These are phyloP conservation scores for Phymastichus coffea DNA, from an alignment of 1,140 invertebrate species.

Conservation along the genomic window DNA sequence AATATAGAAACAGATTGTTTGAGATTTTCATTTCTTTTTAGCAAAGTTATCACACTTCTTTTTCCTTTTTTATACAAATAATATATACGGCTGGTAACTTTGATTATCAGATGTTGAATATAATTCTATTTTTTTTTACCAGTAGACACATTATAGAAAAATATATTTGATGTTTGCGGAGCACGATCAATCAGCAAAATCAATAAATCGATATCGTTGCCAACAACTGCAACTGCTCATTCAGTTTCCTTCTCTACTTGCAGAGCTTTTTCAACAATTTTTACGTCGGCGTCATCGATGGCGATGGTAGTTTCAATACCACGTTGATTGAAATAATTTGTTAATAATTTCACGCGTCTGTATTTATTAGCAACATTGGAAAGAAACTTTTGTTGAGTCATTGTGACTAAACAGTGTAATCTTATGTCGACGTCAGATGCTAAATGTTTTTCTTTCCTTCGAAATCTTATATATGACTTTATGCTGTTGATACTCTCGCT, in stretches of 20 bases:
- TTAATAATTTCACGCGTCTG: conserved; percentile 13
- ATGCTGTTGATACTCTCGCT: conserved; percentile 2
- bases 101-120: too few species aligned
- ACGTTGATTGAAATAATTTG: too few species aligned
- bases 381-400: conserved; percentile 15
- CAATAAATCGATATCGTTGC: conserved; percentile 28
- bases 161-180: too few species aligned
- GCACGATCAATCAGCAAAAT: too few species aligned
- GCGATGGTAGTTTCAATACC: conserved; percentile 13
- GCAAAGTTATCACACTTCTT: too few species aligned
- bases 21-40: too few species aligned
- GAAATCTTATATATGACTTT: conserved; percentile 27
- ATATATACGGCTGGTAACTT: too few species aligned
- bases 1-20: too few species aligned
- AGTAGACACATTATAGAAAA: too few species aligned
- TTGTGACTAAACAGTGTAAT: background rate
- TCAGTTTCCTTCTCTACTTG: background rate
- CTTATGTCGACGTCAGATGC: conserved; percentile 14
- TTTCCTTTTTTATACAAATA: too few species aligned
- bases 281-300: too few species aligned
- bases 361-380: conserved; percentile 21
- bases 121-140: too few species aligned
- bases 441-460: conserved; percentile 2
- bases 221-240: conserved; percentile 8
- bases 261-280: conserved; percentile 16